A percentile compares a stretch with the other conserved stretches of the same genome.
phyloP scores from a whole-genome alignment of 2,888 invertebrate genomes.

The Caenorhabditis doughertyi region DNA sequence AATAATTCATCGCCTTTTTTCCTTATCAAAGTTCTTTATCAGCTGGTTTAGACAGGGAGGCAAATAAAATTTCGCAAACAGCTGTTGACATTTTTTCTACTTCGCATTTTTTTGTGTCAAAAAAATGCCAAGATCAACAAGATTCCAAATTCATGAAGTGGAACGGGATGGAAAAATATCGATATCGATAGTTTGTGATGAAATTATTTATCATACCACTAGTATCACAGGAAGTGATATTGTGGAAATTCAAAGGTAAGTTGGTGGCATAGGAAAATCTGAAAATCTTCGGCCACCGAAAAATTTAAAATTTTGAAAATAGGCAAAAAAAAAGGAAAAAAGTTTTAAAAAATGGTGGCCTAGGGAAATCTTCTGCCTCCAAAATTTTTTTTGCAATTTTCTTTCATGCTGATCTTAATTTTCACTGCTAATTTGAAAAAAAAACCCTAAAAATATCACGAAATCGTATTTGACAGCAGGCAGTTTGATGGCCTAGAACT shows the following conservation, averaged over 20 bases:
- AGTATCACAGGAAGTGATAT: background rate
- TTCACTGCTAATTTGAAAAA: background rate
- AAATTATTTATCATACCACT: background rate
- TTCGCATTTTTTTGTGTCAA: too few relatives aligned
- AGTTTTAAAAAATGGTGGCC: too few relatives aligned
- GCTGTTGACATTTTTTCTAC: background rate
- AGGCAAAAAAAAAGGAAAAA: too few relatives aligned
- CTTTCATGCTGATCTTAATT: background rate
- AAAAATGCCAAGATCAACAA: constrained; percentile 1
- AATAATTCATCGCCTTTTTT: too few relatives aligned
- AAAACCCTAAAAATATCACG: background rate
- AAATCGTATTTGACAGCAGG: too few relatives aligned
- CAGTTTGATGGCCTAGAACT: too few relatives aligned
- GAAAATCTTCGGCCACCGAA: background rate
- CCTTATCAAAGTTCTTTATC: too few relatives aligned
- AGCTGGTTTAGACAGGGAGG: too few relatives aligned
- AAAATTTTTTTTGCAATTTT: too few relatives aligned
- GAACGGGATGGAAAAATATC: background rate
- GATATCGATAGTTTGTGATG: background rate
- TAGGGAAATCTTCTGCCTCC: too few relatives aligned
- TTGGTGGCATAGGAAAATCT: background rate
- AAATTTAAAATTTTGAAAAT: background rate
- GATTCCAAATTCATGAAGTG: background rate
- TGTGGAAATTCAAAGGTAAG: background rate
- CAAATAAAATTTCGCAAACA: too few relatives aligned